phyloP scores from a whole-genome alignment of 2,797 vertebrate genomes.

The Botia kubotai region DNA sequence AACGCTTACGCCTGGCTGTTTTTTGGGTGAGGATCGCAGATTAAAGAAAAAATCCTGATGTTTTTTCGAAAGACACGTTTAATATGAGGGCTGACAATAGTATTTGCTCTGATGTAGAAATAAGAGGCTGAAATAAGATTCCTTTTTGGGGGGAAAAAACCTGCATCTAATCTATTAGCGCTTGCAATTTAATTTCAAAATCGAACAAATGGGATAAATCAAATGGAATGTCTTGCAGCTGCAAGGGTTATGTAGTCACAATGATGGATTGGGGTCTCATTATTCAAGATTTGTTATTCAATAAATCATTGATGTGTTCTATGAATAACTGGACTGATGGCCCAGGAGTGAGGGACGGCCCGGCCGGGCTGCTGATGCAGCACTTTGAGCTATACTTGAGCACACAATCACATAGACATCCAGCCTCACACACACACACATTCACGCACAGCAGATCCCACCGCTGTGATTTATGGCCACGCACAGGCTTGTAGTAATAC shows the following conservation, averaged over 20 bases:
- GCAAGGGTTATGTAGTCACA: conserved; percentile 60
- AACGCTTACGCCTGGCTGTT: conserved; percentile 18
- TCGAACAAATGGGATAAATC: conserved; percentile 67
- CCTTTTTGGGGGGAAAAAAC: conserved; percentile 54
- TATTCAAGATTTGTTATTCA: conserved; percentile 81
- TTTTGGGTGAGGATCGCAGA: conserved; percentile 36
- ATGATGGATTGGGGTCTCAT: conserved; percentile 77
- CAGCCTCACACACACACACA: conserved; percentile 1
- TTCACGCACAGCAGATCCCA: conserved; percentile 39
- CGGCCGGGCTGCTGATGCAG: conserved; percentile 58
- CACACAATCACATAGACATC: conserved; percentile 16
- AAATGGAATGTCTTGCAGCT: conserved; percentile 64
- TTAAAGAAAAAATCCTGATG: conserved; percentile 38
- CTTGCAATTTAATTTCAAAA: conserved; percentile 72
- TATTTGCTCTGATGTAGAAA: conserved; percentile 21
- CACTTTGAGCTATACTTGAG: conserved; percentile 57
- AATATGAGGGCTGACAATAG: conserved; percentile 22
- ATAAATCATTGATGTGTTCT: conserved; percentile 83
- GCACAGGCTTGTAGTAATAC: conserved; percentile 30
- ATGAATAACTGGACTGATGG: conserved; percentile 77
- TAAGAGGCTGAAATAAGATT: conserved; percentile 28
- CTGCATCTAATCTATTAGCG: conserved; percentile 67
- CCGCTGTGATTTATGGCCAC: conserved; percentile 51
- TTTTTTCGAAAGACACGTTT: conserved; percentile 21
- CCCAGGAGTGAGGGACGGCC: conserved; percentile 63